Percentiles rank a stretch among this genome's conserved stretches.
Evolutionary conservation across 1,140 invertebrate genomes (phyloP).

Genomic region (Anoplolepis gracilipes): DNA sequence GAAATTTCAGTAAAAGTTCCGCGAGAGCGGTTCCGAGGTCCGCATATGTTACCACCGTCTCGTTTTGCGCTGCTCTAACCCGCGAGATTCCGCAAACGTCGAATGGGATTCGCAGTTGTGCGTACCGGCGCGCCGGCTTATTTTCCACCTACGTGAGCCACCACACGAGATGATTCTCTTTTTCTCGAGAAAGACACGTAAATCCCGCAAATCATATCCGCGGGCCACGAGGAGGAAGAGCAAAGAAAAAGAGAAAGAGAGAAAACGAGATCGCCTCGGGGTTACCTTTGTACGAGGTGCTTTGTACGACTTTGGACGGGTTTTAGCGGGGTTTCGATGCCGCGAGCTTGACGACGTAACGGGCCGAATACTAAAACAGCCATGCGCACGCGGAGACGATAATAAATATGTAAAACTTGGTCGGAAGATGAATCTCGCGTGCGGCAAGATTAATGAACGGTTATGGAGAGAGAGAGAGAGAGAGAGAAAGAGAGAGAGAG

Average conservation of each 20-base stretch:
- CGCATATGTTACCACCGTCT: constrained; percentile 59
- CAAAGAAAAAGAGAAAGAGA: constrained; percentile 40
- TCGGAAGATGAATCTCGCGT: background rate
- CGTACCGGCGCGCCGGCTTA: too few relatives aligned
- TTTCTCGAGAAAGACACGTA: constrained; percentile 3
- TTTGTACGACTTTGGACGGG: constrained; percentile 50
- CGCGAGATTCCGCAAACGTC: constrained; percentile 36
- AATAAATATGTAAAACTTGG: constrained; percentile 56
- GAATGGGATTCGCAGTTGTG: constrained; percentile 28
- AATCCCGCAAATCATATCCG: constrained; percentile 61
- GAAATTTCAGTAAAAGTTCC: constrained; percentile 68
- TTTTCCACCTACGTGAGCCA: constrained; percentile 36
- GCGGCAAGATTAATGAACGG: constrained; percentile 50
- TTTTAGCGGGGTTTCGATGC: constrained; percentile 50
- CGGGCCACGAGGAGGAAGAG: constrained; percentile 18
- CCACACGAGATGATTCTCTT: constrained; percentile 39
- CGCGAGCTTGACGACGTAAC: constrained; percentile 20
- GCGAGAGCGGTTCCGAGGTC: constrained; percentile 16
- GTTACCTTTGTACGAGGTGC: constrained; percentile 44
- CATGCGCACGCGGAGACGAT: background rate
- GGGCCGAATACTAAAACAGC: constrained; percentile 47
- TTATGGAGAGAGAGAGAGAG: background rate
- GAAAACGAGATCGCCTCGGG: background rate
- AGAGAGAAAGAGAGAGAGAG: too few relatives aligned
- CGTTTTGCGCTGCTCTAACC: background rate